A percentile compares a stretch with the other conserved stretches of the same genome.
These are phyloP conservation scores for Amphipoea lucens DNA, from an alignment of 2,888 invertebrate species.

Conservation along the genomic window DNA sequence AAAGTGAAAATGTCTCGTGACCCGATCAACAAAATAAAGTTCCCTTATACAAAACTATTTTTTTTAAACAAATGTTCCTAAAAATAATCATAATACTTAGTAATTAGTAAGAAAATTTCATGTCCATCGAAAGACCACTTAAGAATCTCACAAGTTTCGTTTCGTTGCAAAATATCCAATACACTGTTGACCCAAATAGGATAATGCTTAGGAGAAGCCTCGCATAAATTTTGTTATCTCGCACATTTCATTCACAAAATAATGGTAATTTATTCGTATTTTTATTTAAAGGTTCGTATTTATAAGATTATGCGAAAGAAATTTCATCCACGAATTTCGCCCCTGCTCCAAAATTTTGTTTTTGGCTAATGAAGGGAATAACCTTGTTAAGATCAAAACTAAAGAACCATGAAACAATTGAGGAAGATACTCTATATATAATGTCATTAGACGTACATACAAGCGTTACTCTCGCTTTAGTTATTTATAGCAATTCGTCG, in stretches of 20 bases:
- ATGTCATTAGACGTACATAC: background rate
- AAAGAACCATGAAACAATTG: constrained; percentile 3
- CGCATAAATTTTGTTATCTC: constrained; percentile 49
- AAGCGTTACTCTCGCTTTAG: background rate
- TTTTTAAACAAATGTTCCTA: background rate
- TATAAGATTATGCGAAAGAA: constrained; percentile 2
- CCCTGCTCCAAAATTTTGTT: background rate
- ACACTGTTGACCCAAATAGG: constrained; percentile 59
- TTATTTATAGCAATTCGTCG: background rate
- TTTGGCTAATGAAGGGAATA: constrained; percentile 20
- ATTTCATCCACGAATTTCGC: background rate
- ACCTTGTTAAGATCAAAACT: constrained; percentile 3
- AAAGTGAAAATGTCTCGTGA: background rate
- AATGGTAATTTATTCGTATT: constrained; percentile 56
- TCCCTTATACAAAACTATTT: background rate
- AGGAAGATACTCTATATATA: constrained; percentile 4
- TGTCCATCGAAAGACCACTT: background rate
- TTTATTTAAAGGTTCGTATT: constrained; percentile 50
- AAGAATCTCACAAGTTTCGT: constrained; percentile 19
- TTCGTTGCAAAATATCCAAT: constrained; percentile 32
- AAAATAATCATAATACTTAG: background rate
- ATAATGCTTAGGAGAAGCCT: constrained; percentile 38
- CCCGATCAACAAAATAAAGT: background rate
- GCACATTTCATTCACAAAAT: constrained; percentile 56
- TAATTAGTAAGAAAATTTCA: background rate